Evolutionary conservation across 2,113 vertebrate genomes (phyloP).

Genomic region (Pygoscelis antarcticus): DNA sequence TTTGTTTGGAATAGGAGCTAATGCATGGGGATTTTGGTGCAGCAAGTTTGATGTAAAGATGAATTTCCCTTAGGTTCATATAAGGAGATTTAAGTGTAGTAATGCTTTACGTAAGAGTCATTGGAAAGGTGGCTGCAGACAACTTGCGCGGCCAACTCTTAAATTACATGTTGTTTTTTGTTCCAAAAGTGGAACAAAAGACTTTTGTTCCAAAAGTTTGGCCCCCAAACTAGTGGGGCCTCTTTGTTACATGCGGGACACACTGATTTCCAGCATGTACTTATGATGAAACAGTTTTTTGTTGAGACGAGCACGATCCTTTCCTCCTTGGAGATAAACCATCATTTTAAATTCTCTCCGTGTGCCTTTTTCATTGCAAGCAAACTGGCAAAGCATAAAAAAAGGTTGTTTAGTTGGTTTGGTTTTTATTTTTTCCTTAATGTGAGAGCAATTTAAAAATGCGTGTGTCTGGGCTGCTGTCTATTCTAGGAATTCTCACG

Average conservation of each 20-base stretch:
- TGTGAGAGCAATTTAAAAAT: background rate
- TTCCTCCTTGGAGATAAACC: background rate
- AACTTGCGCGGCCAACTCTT: background rate
- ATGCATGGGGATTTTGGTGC: background rate
- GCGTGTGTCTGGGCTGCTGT: accelerated
- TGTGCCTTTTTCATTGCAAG: background rate
- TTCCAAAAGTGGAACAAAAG: background rate
- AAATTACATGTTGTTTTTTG: background rate
- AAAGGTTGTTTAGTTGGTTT: background rate
- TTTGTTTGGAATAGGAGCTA: background rate
- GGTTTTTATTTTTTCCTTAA: background rate
- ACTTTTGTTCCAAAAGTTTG: background rate
- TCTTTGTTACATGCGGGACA: background rate
- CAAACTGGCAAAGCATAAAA: background rate
- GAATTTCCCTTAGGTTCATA: background rate
- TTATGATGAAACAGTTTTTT: background rate
- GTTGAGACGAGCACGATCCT: background rate
- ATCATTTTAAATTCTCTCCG: background rate
- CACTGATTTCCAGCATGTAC: background rate
- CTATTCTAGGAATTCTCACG: background rate
- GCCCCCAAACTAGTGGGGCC: background rate
- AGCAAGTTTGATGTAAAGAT: background rate
- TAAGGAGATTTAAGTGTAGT: background rate
- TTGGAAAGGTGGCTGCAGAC: background rate
- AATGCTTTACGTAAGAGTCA: background rate